Conservation (phyloP, 2,888 invertebrate species). For the Drosophila kambysellisi region DNA sequence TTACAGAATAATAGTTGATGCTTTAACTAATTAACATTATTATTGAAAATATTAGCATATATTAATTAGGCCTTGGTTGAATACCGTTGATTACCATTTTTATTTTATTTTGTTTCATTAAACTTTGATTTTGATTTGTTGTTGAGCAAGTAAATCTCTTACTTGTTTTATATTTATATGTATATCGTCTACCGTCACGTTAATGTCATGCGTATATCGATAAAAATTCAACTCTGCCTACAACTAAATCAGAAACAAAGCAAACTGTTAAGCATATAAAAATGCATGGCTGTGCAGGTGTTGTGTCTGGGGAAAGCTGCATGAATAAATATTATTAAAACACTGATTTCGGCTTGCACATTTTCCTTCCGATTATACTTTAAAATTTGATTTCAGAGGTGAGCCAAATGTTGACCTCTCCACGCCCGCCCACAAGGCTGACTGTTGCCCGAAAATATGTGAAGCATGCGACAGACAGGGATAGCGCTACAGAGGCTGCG, state of each 20-base stretch:
- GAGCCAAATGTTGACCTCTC: not conserved
- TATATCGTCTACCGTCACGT: not conserved
- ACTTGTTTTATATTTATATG: not conserved
- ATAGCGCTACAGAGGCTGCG: conserved; percentile 17
- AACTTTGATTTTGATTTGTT: too few relatives aligned
- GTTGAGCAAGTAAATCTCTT: too few relatives aligned
- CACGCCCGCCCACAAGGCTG: not conserved
- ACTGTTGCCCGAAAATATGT: conserved; percentile 15
- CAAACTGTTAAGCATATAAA: not conserved
- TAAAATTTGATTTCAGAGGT: not conserved
- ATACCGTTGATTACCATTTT: not conserved
- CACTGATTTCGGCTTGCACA: not conserved
- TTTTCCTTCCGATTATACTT: not conserved
- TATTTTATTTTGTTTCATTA: too few relatives aligned
- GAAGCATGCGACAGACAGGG: conserved; percentile 38
- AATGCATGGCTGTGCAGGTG: not conserved
- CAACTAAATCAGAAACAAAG: not conserved
- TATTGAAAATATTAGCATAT: too few relatives aligned
- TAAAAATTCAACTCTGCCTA: not conserved
- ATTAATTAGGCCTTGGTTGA: too few relatives aligned
- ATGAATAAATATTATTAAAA: not conserved
- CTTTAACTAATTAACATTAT: too few relatives aligned
- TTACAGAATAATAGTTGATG: too few relatives aligned
- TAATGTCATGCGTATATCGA: not conserved
- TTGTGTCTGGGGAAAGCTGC: not conserved